Conservation (phyloP, 2,113 vertebrate species). For the Nymphicus hollandicus region DNA sequence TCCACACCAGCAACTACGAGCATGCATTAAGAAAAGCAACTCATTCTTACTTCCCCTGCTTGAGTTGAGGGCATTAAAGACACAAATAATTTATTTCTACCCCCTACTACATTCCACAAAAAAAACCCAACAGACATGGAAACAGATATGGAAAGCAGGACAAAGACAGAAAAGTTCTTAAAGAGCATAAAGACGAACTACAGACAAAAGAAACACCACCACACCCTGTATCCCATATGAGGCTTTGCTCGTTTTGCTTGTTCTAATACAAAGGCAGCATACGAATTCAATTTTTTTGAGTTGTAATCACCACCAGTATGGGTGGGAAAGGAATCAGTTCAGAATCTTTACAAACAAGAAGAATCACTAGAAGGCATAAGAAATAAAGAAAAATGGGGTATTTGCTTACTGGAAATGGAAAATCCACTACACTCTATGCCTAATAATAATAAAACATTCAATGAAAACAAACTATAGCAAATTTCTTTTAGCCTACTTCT, state of each 20-base stretch:
- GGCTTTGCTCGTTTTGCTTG: background rate
- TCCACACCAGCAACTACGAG: background rate
- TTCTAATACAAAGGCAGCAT: background rate
- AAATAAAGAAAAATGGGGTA: accelerated
- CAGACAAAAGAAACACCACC: background rate
- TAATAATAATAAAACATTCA: background rate
- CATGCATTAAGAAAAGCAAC: background rate
- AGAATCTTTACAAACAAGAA: background rate
- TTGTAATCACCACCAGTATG: background rate
- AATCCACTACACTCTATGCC: background rate
- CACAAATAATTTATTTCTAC: background rate
- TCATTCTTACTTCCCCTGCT: background rate
- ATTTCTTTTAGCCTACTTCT: background rate
- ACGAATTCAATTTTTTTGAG: background rate
- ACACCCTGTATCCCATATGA: background rate
- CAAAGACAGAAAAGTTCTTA: background rate
- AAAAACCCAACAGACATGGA: background rate
- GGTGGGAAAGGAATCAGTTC: background rate
- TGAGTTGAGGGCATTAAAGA: background rate
- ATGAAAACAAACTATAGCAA: background rate
- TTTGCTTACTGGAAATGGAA: background rate
- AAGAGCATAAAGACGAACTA: background rate
- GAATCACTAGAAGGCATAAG: background rate
- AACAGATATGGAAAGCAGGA: background rate
- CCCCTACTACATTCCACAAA: background rate